A percentile compares a stretch with the other conserved stretches of the same genome.
Conservation (phyloP, 2,888 invertebrate genomes). For the Pimpla rufipes region DNA sequence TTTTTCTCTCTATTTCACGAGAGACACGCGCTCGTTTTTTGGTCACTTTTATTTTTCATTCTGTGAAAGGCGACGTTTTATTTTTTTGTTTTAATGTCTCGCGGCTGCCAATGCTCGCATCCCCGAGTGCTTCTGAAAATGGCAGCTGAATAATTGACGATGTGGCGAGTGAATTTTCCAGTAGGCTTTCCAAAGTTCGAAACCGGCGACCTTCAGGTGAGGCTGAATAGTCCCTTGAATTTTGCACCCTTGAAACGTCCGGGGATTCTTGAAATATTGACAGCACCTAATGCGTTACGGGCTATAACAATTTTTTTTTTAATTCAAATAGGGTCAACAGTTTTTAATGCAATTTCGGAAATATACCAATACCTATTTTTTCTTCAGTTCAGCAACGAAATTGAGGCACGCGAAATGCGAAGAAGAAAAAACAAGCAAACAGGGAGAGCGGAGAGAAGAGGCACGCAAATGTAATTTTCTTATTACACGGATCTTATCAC, state of each 20-base stretch:
- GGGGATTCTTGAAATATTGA: no score
- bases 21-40: background rate
- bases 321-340: background rate
- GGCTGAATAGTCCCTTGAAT: no score
- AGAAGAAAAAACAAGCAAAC: background rate
- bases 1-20: background rate
- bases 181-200: constrained; percentile 27
- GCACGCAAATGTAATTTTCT: constrained; percentile 28
- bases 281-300: background rate
- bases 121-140: constrained; percentile 34
- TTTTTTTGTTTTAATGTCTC: constrained; percentile 26
- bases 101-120: constrained; percentile 22
- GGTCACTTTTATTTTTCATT: background rate
- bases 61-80: background rate
- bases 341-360: no score
- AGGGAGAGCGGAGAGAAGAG: background rate
- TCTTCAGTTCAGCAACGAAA: constrained; percentile 12
- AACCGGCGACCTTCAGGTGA: constrained; percentile 32
- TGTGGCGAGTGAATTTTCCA: constrained; percentile 31
- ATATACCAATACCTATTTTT: no score
- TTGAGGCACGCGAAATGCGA: constrained; percentile 9
- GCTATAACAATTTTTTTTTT: background rate
- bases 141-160: constrained; percentile 50
- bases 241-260: background rate
- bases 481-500: constrained; percentile 11